Percentiles rank a stretch among this genome's conserved stretches.
Conservation (phyloP, 2,797 vertebrate species). For the Etheostoma nigrum region DNA sequence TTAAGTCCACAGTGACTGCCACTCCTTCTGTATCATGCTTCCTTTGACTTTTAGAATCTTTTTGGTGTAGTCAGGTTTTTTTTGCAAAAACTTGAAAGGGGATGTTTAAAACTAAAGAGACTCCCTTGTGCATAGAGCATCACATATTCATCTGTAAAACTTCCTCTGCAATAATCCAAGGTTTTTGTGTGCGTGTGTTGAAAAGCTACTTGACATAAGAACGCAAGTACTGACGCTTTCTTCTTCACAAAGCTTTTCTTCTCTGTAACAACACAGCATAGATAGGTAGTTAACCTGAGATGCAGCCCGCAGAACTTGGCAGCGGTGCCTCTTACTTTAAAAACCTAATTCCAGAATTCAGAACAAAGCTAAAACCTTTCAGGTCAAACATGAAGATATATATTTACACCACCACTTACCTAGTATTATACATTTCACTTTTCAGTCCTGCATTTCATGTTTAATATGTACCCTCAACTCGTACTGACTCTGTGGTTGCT, state of each 20-base stretch:
- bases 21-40: slow-evolving; percentile 19
- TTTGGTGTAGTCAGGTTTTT: slow-evolving; percentile 41
- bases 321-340: slow-evolving; percentile 10
- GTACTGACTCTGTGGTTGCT: slow-evolving; percentile 4
- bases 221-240: slow-evolving; percentile 21
- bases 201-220: slow-evolving; percentile 35
- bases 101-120: slow-evolving; percentile 36
- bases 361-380: neutral
- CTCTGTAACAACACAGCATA: slow-evolving; percentile 23
- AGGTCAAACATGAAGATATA: no score
- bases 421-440: neutral
- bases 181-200: slow-evolving; percentile 11
- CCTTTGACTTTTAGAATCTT: slow-evolving; percentile 42
- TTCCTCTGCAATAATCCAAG: slow-evolving; percentile 8
- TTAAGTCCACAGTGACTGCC: neutral
- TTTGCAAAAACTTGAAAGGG: slow-evolving; percentile 35
- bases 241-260: slow-evolving; percentile 26
- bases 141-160: slow-evolving; percentile 21
- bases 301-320: slow-evolving; percentile 26
- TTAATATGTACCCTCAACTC: slow-evolving; percentile 18
- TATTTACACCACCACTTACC: no score
- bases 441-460: slow-evolving; percentile 34
- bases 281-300: slow-evolving; percentile 14
- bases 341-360: slow-evolving; percentile 26
- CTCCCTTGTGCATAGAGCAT: slow-evolving; percentile 25